A percentile compares a stretch with the other conserved stretches of the same genome.
phyloP scores from a whole-genome alignment of 2,797 vertebrate genomes.

The Sebastes vulpes region DNA sequence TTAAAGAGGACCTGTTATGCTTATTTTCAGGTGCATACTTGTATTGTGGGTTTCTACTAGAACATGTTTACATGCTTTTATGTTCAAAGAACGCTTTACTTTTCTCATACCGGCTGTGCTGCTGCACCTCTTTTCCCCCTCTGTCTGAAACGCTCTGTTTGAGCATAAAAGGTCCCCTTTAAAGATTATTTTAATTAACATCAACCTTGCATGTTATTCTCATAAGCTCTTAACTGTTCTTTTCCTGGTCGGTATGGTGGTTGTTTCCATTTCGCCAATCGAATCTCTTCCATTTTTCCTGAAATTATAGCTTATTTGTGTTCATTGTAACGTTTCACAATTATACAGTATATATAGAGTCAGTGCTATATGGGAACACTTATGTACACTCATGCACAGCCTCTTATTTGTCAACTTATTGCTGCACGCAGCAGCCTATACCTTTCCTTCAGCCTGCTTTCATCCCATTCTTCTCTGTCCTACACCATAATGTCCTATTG shows the following conservation, averaged over 20 bases:
- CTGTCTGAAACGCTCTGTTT: no score
- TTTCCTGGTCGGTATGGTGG: neutral
- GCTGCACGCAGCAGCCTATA: slow-evolving; percentile 7
- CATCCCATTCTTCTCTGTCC: slow-evolving; percentile 45
- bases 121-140: no score
- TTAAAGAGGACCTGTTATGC: neutral
- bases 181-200: neutral
- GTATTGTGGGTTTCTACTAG: no score
- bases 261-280: neutral
- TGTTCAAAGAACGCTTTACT: no score
- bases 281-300: neutral
- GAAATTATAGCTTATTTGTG: neutral
- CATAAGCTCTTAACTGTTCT: neutral
- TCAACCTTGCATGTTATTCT: neutral
- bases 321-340: neutral
- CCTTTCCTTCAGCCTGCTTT: slow-evolving; percentile 26
- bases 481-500: slow-evolving; percentile 61
- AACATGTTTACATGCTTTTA: no score
- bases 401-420: slow-evolving; percentile 18
- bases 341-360: neutral
- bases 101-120: no score
- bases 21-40: no score
- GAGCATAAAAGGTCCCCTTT: neutral
- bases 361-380: neutral
- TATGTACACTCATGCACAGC: neutral